Evolutionary conservation across 2,888 invertebrate species (phyloP).

Genomic region (Marronus borbonicus): DNA sequence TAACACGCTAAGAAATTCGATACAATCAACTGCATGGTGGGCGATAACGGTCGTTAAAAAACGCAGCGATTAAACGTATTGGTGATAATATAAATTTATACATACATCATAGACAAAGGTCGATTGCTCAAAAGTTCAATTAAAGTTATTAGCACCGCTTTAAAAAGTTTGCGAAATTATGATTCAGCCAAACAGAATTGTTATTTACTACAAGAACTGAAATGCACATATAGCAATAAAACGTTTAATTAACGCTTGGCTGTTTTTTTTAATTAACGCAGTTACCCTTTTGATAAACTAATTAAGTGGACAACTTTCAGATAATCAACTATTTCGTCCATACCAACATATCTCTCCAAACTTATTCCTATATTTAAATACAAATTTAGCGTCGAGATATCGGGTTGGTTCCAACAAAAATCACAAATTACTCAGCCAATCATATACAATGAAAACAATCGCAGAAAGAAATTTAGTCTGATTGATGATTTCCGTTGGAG

Average conservation of each 20-base stretch:
- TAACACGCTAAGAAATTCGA: not conserved
- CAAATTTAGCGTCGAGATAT: no score
- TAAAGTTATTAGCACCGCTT: not conserved
- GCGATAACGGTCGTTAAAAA: not conserved
- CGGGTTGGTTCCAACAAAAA: no score
- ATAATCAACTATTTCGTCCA: no score
- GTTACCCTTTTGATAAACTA: not conserved
- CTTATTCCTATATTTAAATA: no score
- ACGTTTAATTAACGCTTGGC: not conserved
- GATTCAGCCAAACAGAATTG: not conserved
- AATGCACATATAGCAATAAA: not conserved
- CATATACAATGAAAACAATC: no score
- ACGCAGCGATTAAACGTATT: not conserved
- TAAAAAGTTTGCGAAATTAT: constrained; percentile 11
- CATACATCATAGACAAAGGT: not conserved
- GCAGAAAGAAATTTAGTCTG: no score
- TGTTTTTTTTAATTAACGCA: not conserved
- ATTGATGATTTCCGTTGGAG: no score
- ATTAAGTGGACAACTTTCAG: no score
- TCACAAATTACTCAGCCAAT: no score
- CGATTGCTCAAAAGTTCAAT: not conserved
- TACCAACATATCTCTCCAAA: no score
- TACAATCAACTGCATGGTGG: not conserved
- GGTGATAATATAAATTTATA: constrained; percentile 10
- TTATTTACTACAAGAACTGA: not conserved